Conservation (phyloP, 2,113 vertebrate species). For the Datnioides undecimradiatus region DNA sequence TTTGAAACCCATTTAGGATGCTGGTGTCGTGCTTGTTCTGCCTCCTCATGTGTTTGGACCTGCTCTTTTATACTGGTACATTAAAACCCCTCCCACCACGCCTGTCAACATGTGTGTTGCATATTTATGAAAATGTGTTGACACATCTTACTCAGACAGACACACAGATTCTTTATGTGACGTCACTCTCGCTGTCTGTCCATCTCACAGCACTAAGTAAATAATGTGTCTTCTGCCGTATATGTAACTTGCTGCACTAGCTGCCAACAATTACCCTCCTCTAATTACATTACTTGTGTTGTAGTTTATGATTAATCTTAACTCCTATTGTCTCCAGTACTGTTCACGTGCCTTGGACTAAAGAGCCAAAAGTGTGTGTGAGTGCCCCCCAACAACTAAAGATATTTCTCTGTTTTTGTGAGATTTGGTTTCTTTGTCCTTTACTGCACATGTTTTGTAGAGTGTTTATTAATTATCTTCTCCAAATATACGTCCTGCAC, state of each 20-base stretch:
- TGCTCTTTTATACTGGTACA: constrained; percentile 35
- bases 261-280: not conserved
- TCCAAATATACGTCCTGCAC: not conserved
- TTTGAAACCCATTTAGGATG: not conserved
- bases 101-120: constrained; percentile 24
- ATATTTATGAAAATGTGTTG: constrained; percentile 73
- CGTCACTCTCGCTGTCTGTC: constrained; percentile 17
- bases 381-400: not conserved
- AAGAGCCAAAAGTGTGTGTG: not conserved
- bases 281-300: constrained; percentile 1
- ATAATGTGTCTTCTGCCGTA: constrained; percentile 8
- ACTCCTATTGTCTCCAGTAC: not conserved
- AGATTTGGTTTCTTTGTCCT: not conserved
- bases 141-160: constrained; percentile 44
- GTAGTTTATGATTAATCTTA: not conserved
- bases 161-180: constrained; percentile 57
- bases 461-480: not conserved
- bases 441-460: not conserved
- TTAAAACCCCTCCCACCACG: constrained; percentile 23
- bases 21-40: not conserved
- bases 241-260: not conserved
- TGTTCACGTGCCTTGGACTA: not conserved
- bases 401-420: not conserved
- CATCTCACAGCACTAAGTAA: constrained; percentile 9
- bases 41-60: constrained; percentile 10